These are phyloP conservation scores for Hippopotamyrus pictus DNA, from an alignment of 2,797 vertebrate species.

Conservation along the genomic window DNA sequence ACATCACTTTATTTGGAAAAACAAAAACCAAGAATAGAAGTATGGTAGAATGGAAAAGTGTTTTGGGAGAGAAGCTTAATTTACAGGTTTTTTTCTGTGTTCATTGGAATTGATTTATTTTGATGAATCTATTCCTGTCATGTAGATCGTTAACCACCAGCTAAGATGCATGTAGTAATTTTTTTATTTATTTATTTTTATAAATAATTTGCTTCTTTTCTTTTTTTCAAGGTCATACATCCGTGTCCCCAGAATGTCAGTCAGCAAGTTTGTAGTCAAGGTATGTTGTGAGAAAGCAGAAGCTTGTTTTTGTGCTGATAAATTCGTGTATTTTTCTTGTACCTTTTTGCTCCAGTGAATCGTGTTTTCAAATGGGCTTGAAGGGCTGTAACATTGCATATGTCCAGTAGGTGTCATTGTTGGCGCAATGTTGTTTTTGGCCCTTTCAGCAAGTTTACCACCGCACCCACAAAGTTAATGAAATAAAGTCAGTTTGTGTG, in stretches of 20 bases:
- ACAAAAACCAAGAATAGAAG: background rate
- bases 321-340: background rate
- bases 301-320: background rate
- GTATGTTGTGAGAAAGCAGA: constrained; percentile 54
- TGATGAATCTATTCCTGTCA: background rate
- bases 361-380: background rate
- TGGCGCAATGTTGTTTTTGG: constrained; percentile 35
- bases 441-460: background rate
- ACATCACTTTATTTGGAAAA: background rate
- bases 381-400: background rate
- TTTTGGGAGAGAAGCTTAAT: background rate
- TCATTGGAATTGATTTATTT: background rate
- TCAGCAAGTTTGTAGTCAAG: constrained; percentile 79
- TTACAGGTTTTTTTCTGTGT: background rate
- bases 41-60: background rate
- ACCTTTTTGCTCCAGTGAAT: background rate
- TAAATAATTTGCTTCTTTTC: constrained; percentile 21
- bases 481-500: background rate
- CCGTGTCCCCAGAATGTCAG: constrained; percentile 57
- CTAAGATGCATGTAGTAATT: background rate
- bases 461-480: background rate
- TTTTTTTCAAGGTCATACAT: constrained; percentile 48
- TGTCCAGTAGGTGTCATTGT: background rate
- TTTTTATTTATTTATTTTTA: background rate
- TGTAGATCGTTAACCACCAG: background rate